Conservation (phyloP, 2,888 invertebrate species). For the Agrotis segetum region DNA sequence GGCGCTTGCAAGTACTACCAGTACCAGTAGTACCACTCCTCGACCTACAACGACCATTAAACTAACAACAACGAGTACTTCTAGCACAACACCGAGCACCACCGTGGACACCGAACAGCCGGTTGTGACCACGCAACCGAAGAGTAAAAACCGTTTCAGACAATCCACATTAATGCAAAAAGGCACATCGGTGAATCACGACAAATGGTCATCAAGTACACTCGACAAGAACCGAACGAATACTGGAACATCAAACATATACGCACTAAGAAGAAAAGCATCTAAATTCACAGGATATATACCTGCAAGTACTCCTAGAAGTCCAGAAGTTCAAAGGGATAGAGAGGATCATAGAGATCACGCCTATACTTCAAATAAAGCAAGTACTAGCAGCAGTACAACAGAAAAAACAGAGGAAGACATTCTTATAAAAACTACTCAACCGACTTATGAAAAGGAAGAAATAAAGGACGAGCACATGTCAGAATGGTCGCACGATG, state of each 20-base stretch:
- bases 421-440: slow-evolving; percentile 59
- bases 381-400: slow-evolving; percentile 56
- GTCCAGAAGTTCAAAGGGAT: slow-evolving; percentile 68
- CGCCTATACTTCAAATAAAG: slow-evolving; percentile 54
- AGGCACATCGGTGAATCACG: slow-evolving; percentile 88
- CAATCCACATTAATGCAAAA: slow-evolving; percentile 84
- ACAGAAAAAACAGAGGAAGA: slow-evolving; percentile 53
- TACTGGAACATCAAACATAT: slow-evolving; percentile 62
- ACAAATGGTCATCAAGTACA: slow-evolving; percentile 78
- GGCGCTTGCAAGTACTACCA: slow-evolving; percentile 66
- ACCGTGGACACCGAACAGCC: slow-evolving; percentile 59
- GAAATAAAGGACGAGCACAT: slow-evolving; percentile 66
- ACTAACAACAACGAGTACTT: slow-evolving; percentile 33
- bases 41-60: slow-evolving; percentile 54
- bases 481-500: slow-evolving; percentile 48
- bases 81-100: slow-evolving; percentile 42
- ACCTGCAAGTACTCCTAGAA: slow-evolving; percentile 75
- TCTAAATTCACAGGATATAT: slow-evolving; percentile 86
- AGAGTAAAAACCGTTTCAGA: slow-evolving; percentile 83
- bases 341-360: slow-evolving; percentile 73
- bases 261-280: slow-evolving; percentile 79
- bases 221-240: slow-evolving; percentile 71
- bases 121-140: slow-evolving; percentile 69
- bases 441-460: slow-evolving; percentile 67
- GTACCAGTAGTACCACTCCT: slow-evolving; percentile 62